Evolutionary conservation across 2,113 vertebrate species (phyloP).

Genomic region (Amazona guildingii): DNA sequence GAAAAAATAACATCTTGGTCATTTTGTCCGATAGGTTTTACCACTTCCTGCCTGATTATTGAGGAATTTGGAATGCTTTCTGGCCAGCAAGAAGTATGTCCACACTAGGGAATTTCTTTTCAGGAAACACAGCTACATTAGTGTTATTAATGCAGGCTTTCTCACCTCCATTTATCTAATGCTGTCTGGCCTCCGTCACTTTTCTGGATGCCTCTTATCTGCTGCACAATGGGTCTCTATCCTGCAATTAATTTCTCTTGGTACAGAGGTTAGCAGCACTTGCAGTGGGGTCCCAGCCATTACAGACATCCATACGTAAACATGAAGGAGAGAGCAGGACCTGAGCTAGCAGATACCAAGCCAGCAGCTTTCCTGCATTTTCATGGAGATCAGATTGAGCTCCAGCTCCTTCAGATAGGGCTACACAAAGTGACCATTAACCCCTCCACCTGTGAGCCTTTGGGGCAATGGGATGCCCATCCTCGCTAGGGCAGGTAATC

Average conservation of each 20-base stretch:
- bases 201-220: not conserved
- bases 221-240: not conserved
- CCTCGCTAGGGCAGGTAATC: not conserved
- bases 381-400: not conserved
- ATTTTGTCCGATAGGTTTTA: conserved; percentile 17
- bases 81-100: not conserved
- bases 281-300: rapidly evolving
- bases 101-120: conserved; percentile 19
- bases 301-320: not conserved
- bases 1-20: conserved; percentile 21
- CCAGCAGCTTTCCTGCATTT: not conserved
- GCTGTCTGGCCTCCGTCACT: not conserved
- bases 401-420: not conserved
- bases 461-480: not conserved
- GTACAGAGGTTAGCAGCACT: not conserved
- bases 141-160: not conserved
- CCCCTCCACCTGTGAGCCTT: not conserved
- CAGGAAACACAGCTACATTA: conserved; percentile 28
- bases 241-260: not conserved
- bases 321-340: not conserved
- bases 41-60: conserved; percentile 42
- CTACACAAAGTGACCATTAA: not conserved
- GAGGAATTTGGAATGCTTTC: conserved; percentile 19
- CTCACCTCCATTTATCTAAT: conserved; percentile 12
- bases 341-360: not conserved